phyloP scores from a whole-genome alignment of 2,888 invertebrate genomes.

The Hipparchia sbordonii region DNA sequence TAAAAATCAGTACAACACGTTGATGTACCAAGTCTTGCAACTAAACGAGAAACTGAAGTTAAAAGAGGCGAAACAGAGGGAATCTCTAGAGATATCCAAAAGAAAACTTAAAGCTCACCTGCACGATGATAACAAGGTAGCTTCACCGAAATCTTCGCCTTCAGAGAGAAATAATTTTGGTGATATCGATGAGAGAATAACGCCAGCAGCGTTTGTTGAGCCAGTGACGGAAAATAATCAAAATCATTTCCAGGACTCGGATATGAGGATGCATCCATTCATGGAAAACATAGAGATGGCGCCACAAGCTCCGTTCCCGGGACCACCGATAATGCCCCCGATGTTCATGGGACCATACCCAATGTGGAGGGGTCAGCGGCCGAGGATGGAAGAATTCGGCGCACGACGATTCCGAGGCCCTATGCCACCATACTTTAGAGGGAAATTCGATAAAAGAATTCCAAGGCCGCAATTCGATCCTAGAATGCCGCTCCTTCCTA shows the following conservation, averaged over 20 bases:
- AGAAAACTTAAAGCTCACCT: constrained; percentile 68
- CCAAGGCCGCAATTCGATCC: constrained; percentile 61
- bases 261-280: constrained; percentile 64
- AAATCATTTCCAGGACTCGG: constrained; percentile 61
- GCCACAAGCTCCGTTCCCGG: constrained; percentile 50
- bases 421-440: constrained; percentile 61
- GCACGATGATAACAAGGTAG: constrained; percentile 69
- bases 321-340: constrained; percentile 61
- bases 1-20: constrained; percentile 88
- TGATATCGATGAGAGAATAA: constrained; percentile 79
- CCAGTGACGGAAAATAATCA: constrained; percentile 63
- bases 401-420: constrained; percentile 65
- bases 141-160: constrained; percentile 75
- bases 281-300: constrained; percentile 51
- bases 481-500: constrained; percentile 58
- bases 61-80: constrained; percentile 88
- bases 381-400: constrained; percentile 63
- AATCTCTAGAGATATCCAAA: constrained; percentile 83
- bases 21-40: constrained; percentile 90
- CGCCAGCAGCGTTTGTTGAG: constrained; percentile 61
- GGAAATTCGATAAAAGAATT: constrained; percentile 63
- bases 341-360: constrained; percentile 51
- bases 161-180: constrained; percentile 66
- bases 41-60: constrained; percentile 90
- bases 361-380: constrained; percentile 67